Percentiles rank a stretch among this genome's conserved stretches.
Evolutionary conservation across 2,888 invertebrate species (phyloP).

Genomic region (Thalpophila matura): DNA sequence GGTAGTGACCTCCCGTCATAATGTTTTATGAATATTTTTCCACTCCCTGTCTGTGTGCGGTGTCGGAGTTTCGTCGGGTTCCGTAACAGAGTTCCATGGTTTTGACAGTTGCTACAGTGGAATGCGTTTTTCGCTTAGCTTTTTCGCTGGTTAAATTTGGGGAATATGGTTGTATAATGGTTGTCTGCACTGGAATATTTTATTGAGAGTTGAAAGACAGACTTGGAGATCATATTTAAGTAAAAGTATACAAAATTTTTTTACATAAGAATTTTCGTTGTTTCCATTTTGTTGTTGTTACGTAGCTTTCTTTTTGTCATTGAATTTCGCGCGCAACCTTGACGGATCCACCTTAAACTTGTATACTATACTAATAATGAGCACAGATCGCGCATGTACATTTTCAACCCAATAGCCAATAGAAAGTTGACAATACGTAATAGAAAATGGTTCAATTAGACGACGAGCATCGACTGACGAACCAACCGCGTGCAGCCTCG

Average conservation of each 20-base stretch:
- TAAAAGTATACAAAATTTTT: not conserved
- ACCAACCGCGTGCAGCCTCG: too few species aligned
- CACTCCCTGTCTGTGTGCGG: constrained; percentile 20
- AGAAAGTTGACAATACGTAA: too few species aligned
- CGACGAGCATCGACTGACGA: too few species aligned
- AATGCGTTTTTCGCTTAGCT: constrained; percentile 49
- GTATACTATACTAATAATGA: too few species aligned
- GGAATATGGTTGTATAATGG: constrained; percentile 16
- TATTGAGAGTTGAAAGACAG: constrained; percentile 13
- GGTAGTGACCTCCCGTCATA: constrained; percentile 40
- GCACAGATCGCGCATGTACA: too few species aligned
- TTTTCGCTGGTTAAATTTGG: constrained; percentile 49
- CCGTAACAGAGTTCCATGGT: constrained; percentile 45
- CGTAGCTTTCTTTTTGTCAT: too few species aligned
- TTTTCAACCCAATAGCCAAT: too few species aligned
- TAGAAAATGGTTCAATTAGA: too few species aligned
- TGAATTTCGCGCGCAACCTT: too few species aligned
- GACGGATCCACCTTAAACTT: too few species aligned
- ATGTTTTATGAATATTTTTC: constrained; percentile 63
- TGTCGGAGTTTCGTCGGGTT: constrained; percentile 50
- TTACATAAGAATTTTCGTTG: too few species aligned
- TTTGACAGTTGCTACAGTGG: constrained; percentile 56
- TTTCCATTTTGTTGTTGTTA: too few species aligned
- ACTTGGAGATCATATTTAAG: not conserved
- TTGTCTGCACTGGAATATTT: constrained; percentile 30